Evolutionary conservation across 2,797 vertebrate species (phyloP), one percentile per base, ranked within the genome.

Genomic region (Neosilurus hyrtlii): DNA sequence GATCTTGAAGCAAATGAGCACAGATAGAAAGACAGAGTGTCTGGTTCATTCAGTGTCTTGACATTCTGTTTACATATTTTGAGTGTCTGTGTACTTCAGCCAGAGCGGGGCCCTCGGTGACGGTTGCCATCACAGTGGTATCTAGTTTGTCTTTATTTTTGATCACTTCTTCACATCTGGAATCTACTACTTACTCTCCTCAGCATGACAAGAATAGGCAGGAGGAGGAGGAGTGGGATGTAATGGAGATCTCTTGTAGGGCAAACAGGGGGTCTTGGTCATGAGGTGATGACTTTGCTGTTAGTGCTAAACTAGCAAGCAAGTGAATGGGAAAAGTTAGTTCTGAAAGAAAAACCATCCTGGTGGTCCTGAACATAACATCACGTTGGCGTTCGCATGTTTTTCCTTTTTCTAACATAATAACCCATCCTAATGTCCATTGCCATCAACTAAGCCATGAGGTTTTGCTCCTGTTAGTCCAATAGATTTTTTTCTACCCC

Each of bases 381-480:
- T 24, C 18, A 74, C 30, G 12, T 22, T 59, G 30, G 10, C 1
- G 1, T 9, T 61, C 35, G 24, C 30, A 43, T 9, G 9, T 43
- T 61, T 76, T 37, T 11, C 10, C 61, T 61, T 62, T 62, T 49
- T 22, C 74, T 76, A 43, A 43, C 73, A 61, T 43, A n/a, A 76
- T 76, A 76, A 62, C 74, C 56, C 20, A 14, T 61, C 12, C 37
- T 20, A 76, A 62, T 76, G 79, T 75, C 7, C 14, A 37, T 62
- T 81, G 67, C 37, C 77, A 76, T 77, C 43, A 12, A 7, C 61
- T 65, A 11, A 35, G 63, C 20, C 51, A 62, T 62, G 70, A 86
- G 80, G 43, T 77, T 62, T 76, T 62, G 26, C 63, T 73, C 20
- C 57, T 81, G 24, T 81, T 81, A 70, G 74, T 80, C 49, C 62